phyloP scores from a whole-genome alignment of 2,888 invertebrate species.

The Aleiodes alternator region DNA sequence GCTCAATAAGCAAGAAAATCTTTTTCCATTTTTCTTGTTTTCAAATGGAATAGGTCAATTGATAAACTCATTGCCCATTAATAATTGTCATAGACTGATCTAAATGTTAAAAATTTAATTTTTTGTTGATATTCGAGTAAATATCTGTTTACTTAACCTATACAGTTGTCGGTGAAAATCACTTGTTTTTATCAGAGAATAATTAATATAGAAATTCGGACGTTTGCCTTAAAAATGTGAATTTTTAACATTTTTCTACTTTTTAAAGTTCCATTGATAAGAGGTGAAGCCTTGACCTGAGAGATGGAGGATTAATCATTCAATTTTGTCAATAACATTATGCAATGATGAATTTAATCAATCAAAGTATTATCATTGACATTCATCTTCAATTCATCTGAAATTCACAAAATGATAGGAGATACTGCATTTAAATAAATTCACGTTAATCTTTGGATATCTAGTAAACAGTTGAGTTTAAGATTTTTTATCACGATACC shows the following conservation, averaged over 20 bases:
- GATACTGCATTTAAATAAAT: too few relatives aligned
- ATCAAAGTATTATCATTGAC: too few relatives aligned
- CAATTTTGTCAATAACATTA: too few relatives aligned
- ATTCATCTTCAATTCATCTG: too few relatives aligned
- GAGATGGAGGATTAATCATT: not conserved
- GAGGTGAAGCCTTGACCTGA: constrained; percentile 1
- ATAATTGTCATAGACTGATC: not conserved
- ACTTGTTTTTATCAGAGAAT: not conserved
- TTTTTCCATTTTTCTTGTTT: not conserved
- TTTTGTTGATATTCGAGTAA: not conserved
- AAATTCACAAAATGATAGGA: too few relatives aligned
- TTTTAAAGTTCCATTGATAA: constrained; percentile 2
- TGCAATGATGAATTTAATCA: too few relatives aligned
- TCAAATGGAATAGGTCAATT: not conserved
- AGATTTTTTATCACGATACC: too few relatives aligned
- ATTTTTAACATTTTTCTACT: not conserved
- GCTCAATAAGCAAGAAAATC: too few relatives aligned
- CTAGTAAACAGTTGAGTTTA: too few relatives aligned
- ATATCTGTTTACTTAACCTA: not conserved
- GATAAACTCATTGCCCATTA: not conserved
- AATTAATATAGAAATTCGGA: not conserved
- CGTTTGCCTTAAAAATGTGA: not conserved
- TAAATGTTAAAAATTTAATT: not conserved
- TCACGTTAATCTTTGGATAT: too few relatives aligned
- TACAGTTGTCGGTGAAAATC: not conserved